Conservation (phyloP, 2,113 vertebrate species). For the Panthera leo region DNA sequence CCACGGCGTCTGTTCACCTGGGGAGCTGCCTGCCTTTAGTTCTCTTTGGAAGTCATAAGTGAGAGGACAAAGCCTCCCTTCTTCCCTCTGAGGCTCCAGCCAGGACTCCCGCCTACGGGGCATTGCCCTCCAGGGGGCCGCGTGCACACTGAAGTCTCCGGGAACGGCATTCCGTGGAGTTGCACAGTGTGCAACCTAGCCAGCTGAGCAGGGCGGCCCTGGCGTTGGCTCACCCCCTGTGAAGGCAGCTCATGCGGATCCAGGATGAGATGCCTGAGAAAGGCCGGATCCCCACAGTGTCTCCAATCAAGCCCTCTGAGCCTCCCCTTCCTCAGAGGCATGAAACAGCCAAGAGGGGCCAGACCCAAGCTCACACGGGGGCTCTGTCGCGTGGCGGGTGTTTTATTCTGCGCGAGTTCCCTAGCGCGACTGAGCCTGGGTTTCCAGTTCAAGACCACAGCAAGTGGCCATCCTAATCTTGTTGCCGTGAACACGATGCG, state of each 20-base stretch:
- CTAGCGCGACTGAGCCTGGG: not conserved
- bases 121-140: not conserved
- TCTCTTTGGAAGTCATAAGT: not conserved
- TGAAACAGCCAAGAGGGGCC: not conserved
- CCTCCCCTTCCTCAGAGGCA: not conserved
- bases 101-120: not conserved
- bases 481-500: not conserved
- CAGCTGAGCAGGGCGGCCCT: not conserved
- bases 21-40: not conserved
- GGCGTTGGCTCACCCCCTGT: not conserved
- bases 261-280: not conserved
- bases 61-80: not conserved
- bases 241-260: not conserved
- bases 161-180: not conserved
- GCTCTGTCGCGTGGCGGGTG: not conserved
- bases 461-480: not conserved
- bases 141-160: not conserved
- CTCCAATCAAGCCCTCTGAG: not conserved
- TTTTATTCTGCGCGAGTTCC: not conserved
- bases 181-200: rapidly evolving
- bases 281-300: not conserved
- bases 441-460: not conserved
- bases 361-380: not conserved
- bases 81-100: not conserved
- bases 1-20: not conserved